Evolutionary conservation across 2,888 invertebrate species (phyloP).

Genomic region (Eilema depressum): DNA sequence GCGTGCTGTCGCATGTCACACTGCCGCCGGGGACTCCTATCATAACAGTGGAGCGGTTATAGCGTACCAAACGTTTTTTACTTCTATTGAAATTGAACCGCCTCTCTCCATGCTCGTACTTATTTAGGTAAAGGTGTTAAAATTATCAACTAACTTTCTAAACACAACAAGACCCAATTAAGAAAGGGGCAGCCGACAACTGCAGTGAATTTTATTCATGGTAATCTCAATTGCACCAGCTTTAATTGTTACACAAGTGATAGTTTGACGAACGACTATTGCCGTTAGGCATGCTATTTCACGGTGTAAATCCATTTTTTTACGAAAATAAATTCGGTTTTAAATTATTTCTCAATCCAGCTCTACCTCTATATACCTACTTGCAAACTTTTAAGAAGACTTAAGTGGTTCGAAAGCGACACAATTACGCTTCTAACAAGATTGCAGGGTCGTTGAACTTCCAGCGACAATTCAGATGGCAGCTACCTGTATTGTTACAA

Average conservation of each 20-base stretch:
- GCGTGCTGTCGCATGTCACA: conserved; percentile 61
- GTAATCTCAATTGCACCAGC: conserved; percentile 14
- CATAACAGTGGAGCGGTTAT: conserved; percentile 48
- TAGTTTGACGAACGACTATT: conserved; percentile 34
- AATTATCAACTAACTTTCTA: neutral
- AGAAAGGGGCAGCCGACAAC: neutral
- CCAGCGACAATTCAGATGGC: conserved; percentile 61
- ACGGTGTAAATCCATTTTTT: conserved; percentile 39
- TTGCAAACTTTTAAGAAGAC: conserved; percentile 40
- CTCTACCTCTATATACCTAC: conserved; percentile 11
- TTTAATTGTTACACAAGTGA: conserved; percentile 34
- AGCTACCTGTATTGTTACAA: conserved; percentile 72
- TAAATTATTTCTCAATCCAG: conserved; percentile 33
- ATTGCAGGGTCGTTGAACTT: conserved; percentile 69
- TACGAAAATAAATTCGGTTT: conserved; percentile 34
- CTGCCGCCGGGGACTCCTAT: conserved; percentile 50
- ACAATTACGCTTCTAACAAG: conserved; percentile 49
- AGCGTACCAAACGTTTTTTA: conserved; percentile 38
- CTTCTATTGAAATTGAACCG: conserved; percentile 28
- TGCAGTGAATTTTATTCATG: conserved; percentile 2
- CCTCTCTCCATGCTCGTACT: neutral
- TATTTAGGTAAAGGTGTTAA: neutral
- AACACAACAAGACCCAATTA: neutral
- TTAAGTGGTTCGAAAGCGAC: conserved; percentile 49
- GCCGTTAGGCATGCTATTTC: conserved; percentile 38